Evolutionary conservation across 1,140 invertebrate species (phyloP).

Genomic region (Drosophila mauritiana): DNA sequence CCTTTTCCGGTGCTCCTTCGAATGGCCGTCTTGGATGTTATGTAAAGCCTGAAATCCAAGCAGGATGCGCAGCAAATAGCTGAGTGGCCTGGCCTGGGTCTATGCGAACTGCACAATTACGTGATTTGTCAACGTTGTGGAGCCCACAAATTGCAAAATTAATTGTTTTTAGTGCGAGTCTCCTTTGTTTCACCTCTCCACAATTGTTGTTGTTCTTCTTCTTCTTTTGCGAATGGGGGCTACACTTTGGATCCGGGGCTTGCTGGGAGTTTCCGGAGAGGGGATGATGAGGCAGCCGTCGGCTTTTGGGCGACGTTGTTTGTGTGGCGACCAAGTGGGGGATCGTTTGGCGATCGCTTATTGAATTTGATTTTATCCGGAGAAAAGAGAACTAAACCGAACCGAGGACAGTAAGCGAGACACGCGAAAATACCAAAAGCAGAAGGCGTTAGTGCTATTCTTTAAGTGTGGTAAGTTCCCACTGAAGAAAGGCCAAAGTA

Average conservation of each 20-base stretch:
- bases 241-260: constrained; percentile 11
- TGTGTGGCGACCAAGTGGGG: constrained; percentile 22
- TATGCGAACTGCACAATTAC: constrained; percentile 17
- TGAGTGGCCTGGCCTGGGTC: neutral
- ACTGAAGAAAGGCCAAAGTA: neutral
- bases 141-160: constrained; percentile 39
- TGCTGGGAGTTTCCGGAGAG: constrained; percentile 3
- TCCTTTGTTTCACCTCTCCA: constrained; percentile 75
- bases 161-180: constrained; percentile 66
- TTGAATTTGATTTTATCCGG: constrained; percentile 40
- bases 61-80: constrained; percentile 4
- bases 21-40: constrained; percentile 37
- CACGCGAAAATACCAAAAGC: constrained; percentile 19
- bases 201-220: constrained; percentile 47
- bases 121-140: constrained; percentile 35
- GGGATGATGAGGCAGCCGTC: neutral
- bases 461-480: neutral
- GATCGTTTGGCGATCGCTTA: constrained; percentile 40
- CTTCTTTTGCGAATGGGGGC: neutral
- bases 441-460: neutral
- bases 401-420: constrained; percentile 21
- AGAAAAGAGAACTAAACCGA: constrained; percentile 49
- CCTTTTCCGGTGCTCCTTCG: constrained; percentile 8
- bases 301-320: constrained; percentile 15
- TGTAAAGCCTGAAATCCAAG: constrained; percentile 46